Percentiles rank a stretch among this genome's conserved stretches.
These are phyloP conservation scores for Athalia cordata DNA, from an alignment of 2,888 invertebrate genomes.

Conservation along the genomic window DNA sequence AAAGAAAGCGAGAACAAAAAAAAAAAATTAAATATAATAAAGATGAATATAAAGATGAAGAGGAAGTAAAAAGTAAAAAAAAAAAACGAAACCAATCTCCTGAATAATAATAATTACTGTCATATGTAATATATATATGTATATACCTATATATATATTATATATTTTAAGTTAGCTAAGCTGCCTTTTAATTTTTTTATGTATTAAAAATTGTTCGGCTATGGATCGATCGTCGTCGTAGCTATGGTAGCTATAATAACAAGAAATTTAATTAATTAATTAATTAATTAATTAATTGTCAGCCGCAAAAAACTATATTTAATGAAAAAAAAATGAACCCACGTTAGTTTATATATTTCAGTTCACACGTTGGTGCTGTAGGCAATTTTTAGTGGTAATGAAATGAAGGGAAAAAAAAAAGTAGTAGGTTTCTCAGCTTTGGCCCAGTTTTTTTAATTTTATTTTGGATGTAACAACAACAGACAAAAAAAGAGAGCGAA, in stretches of 20 bases:
- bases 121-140: too few species aligned
- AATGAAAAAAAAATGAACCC: constrained; percentile 21
- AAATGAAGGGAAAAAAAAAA: constrained; percentile 12
- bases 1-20: not conserved
- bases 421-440: constrained; percentile 38
- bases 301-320: constrained; percentile 5
- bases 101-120: constrained; percentile 63
- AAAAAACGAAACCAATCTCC: constrained; percentile 67
- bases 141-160: too few species aligned
- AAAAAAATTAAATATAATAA: constrained; percentile 38
- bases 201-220: constrained; percentile 49
- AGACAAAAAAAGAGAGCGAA: not conserved
- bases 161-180: constrained; percentile 66
- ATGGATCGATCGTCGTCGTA: not conserved
- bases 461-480: not conserved
- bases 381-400: constrained; percentile 19
- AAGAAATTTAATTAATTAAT: constrained; percentile 28
- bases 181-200: constrained; percentile 70
- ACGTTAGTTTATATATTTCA: constrained; percentile 33
- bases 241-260: not conserved
- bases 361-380: constrained; percentile 47
- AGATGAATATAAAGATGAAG: not conserved
- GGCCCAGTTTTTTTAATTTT: constrained; percentile 37
- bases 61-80: constrained; percentile 44
- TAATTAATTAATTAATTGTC: too few species aligned